Base-by-base conservation (phyloP, 2,797 vertebrate genomes). In the Leptoclinus maculatus region DNA sequence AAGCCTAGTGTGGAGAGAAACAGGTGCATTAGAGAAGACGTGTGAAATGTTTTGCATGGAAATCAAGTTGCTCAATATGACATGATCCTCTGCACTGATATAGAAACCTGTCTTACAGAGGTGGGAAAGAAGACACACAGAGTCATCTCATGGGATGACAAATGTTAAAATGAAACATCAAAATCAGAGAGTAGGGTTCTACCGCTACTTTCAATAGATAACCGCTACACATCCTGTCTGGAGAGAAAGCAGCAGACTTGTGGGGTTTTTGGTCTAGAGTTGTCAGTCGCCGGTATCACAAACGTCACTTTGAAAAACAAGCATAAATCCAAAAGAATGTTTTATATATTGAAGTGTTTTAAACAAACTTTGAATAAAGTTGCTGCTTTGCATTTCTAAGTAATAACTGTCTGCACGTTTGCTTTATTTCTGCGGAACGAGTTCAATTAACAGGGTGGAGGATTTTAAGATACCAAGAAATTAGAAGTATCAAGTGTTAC, bases 151-250 rank as follows among this genome's bases (percentile, higher is more conserved):
- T 86, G 91, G 87, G 87, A 86, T 86, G 68, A 32, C 82, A 91
- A 90, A 90, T 91, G 88, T 70, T 91, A 86, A 93, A 92, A 90
- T 88, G 91, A 92, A 93, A 93, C 88, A 87, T 89, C 82, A 93
- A 89, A 92, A 91, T 85, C 84, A 83, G 87, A 90, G 80, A 80
- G 78, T 82, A 87, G 75, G 88, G 87, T 92, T 94, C 91, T 87
- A 94, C 93, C 91, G 66, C 91, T 87, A 93, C 93, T 94, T 94
- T 95, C 93, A 93, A 88, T 90, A 92, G 86, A 87, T 88, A 94
- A 94, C 92, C 93, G 57, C 93, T 82, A 83, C 70, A 85, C 92
- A 93, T 95, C 93, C 94, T 93, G 94, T 95, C 90, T 94, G 88
- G 89, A 93, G 88, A 90, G 92, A 93, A 91, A 91, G 89, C 86